A percentile compares a stretch with the other conserved stretches of the same genome.
phyloP scores from a whole-genome alignment of 2,888 invertebrate species.

The Drosophila fulvimacula region DNA sequence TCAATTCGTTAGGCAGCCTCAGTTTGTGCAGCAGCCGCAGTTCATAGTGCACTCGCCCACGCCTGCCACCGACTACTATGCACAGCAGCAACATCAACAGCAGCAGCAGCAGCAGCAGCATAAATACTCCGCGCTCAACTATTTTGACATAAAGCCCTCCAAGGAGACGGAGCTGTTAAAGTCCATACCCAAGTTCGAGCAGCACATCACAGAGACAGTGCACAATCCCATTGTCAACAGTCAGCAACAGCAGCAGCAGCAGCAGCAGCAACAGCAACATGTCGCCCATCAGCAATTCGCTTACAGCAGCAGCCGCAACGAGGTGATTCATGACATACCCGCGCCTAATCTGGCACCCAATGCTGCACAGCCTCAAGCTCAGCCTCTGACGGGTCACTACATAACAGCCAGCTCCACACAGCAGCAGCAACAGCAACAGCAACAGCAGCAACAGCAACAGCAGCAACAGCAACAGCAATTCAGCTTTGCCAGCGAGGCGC shows the following conservation, averaged over 20 bases:
- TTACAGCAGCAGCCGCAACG: slow-evolving; percentile 74
- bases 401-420: slow-evolving; percentile 56
- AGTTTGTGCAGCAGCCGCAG: slow-evolving; percentile 79
- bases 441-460: slow-evolving; percentile 39
- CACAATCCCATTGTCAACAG: slow-evolving; percentile 55
- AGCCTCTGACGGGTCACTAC: slow-evolving; percentile 68
- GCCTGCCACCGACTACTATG: slow-evolving; percentile 55
- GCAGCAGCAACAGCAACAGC: slow-evolving; percentile 41
- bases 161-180: slow-evolving; percentile 89
- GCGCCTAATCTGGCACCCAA: slow-evolving; percentile 81
- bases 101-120: slow-evolving; percentile 39
- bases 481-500: slow-evolving; percentile 68
- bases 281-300: slow-evolving; percentile 60
- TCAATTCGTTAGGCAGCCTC: slow-evolving; percentile 85
- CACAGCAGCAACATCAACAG: slow-evolving; percentile 35
- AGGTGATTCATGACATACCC: slow-evolving; percentile 84
- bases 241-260: slow-evolving; percentile 22
- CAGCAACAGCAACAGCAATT: slow-evolving; percentile 48
- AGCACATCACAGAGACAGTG: slow-evolving; percentile 88
- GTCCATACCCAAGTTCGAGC: slow-evolving; percentile 92
- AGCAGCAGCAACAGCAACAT: slow-evolving; percentile 26
- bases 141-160: slow-evolving; percentile 85
- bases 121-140: slow-evolving; percentile 53
- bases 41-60: slow-evolving; percentile 71
- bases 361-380: background rate